These are phyloP conservation scores for Stegostoma tigrinum DNA, from an alignment of 2,113 vertebrate genomes.

Conservation along the genomic window DNA sequence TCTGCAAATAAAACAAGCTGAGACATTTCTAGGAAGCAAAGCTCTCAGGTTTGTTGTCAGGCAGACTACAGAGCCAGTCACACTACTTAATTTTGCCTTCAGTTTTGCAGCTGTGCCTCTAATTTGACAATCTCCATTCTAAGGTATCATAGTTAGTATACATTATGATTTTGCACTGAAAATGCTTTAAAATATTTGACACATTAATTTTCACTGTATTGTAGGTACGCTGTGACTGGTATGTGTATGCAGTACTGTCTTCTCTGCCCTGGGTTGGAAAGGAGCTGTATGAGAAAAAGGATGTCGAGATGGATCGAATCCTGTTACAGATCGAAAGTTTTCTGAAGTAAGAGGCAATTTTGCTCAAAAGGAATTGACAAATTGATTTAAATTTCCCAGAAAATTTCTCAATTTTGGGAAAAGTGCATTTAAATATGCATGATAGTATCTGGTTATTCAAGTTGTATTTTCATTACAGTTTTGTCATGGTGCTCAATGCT, in stretches of 20 bases:
- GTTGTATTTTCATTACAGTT: neutral
- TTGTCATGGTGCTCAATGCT: neutral
- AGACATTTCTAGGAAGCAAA: neutral
- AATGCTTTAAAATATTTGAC: neutral
- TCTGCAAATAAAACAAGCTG: neutral
- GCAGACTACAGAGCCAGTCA: neutral
- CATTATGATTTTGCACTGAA: neutral
- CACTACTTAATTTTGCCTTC: neutral
- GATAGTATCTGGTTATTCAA: neutral
- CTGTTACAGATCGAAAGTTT: slow-evolving; percentile 86
- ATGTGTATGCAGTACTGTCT: slow-evolving; percentile 83
- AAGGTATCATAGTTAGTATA: too few relatives aligned
- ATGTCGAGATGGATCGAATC: slow-evolving; percentile 92
- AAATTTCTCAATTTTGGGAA: neutral
- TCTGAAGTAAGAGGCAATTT: slow-evolving; percentile 70
- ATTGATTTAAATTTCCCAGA: neutral
- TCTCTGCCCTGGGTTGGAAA: slow-evolving; percentile 97
- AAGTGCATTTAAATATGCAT: neutral
- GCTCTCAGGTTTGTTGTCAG: neutral
- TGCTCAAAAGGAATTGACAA: neutral
- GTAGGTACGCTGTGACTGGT: slow-evolving; percentile 94
- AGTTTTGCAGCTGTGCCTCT: neutral
- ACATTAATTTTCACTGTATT: slow-evolving; percentile 33
- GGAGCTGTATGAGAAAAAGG: slow-evolving; percentile 95
- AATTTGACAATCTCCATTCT: neutral